Evolutionary conservation across 2,113 vertebrate genomes (phyloP), one percentile per base, ranked within the genome.

Genomic region (Sphyrna mokarran): DNA sequence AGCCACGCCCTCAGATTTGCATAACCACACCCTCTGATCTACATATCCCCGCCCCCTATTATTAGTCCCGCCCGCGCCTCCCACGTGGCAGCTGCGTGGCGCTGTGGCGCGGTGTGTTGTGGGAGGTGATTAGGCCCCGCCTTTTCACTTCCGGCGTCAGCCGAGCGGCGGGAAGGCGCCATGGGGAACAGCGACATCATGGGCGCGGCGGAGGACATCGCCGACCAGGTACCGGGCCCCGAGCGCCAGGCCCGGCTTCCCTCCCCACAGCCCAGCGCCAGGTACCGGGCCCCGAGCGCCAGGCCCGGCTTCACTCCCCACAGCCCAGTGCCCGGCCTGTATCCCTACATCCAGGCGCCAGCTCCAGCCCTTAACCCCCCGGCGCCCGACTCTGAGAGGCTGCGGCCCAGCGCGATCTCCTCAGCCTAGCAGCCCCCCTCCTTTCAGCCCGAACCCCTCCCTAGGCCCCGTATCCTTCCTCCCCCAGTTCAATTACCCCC

Each of bases 151-250:
- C 23, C 93, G 68, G 93, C 40, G 66, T 37, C 33, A 43, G 66
- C 40, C 61, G 5, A 22, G 95, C 66, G 29, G 85, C 83, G 48
- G 33, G 61, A 54, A 33, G 58, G 72, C 58, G 95, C 96, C 48
- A 97, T 97, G 97, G 97, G 96, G 54, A 96, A 96, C 76, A 97
- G 90, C 96, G 97, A 96, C 0, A 96, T 97, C 22, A 97, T 97
- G 97, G 96, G 96, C 85, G 95, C 96, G 18, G 97, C 97, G 0
- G 97, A 97, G 96, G 97, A 97, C 96, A 97, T 97, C 37, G 97
- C 95, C 0, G 97, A 97, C 14, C 97, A 97, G 97, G 97, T 97
- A 86, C 58, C 66, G 10, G 26, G 54, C 20, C 23, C 23, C 83
- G 83, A 86, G 3, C 94, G 43, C 43, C 3, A 48, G 43, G 43